Conservation (phyloP, 2,888 invertebrate species). For the Kryphioiulus occultus region DNA sequence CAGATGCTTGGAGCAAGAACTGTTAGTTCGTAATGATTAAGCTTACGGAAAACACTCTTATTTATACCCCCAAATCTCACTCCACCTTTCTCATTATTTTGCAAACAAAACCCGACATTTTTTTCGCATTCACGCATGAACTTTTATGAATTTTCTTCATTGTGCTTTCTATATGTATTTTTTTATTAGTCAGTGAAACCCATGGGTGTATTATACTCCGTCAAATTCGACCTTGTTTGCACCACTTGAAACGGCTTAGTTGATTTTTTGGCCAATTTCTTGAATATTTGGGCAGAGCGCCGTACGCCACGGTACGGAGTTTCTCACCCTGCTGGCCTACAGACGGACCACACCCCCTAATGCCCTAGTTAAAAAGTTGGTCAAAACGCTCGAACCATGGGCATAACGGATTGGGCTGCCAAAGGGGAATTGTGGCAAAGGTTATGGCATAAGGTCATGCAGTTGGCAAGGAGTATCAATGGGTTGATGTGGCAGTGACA, state of each 20-base stretch:
- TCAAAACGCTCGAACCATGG: neutral
- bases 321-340: constrained; percentile 35
- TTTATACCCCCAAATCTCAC: constrained; percentile 15
- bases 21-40: constrained; percentile 18
- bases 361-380: constrained; percentile 4
- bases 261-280: neutral
- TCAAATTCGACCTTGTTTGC: constrained; percentile 39
- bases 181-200: neutral
- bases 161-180: neutral
- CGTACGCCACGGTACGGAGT: constrained; percentile 24
- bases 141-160: constrained; percentile 15
- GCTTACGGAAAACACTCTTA: neutral
- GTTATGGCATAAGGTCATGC: neutral
- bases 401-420: neutral
- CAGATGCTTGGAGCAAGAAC: constrained; percentile 13
- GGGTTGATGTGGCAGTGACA: too few species aligned
- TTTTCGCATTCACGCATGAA: constrained; percentile 30
- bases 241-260: neutral
- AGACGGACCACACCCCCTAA: neutral
- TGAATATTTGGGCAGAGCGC: constrained; percentile 15
- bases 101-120: neutral
- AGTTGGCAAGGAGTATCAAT: neutral
- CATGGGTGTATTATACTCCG: neutral
- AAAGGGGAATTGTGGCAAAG: neutral
- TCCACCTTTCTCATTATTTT: constrained; percentile 1